Evolutionary conservation across 2,113 vertebrate genomes (phyloP).

Genomic region (Leptocoma aspasia): DNA sequence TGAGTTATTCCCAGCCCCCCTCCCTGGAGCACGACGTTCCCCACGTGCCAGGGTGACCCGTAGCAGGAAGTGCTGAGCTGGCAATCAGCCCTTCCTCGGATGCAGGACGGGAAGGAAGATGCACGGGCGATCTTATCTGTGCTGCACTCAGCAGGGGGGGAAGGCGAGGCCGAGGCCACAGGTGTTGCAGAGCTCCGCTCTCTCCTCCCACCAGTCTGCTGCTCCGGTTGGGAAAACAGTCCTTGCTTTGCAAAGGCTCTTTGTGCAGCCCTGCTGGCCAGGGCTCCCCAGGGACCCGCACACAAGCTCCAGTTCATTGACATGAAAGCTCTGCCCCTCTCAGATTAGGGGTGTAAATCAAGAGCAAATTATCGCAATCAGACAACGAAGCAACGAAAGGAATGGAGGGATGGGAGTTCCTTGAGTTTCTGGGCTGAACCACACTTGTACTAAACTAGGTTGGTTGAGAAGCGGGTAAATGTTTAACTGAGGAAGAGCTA

Average conservation of each 20-base stretch:
- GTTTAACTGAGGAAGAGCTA: slow-evolving; percentile 19
- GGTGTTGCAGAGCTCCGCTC: fast-evolving
- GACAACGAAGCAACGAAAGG: fast-evolving
- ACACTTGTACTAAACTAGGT: not conserved
- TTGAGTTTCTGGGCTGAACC: not conserved
- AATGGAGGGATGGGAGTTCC: not conserved
- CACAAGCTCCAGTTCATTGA: not conserved
- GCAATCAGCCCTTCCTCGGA: not conserved
- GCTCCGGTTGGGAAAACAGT: fast-evolving
- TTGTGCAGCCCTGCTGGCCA: not conserved
- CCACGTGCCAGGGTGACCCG: not conserved
- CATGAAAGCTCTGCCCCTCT: not conserved
- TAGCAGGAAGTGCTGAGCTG: not conserved
- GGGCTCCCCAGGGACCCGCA: not conserved
- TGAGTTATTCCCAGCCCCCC: not conserved
- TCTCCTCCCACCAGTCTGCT: not conserved
- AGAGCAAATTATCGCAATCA: not conserved
- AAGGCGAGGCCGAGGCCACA: not conserved
- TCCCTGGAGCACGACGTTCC: fast-evolving
- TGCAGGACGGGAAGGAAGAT: not conserved
- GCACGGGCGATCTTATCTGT: fast-evolving
- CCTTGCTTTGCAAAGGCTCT: not conserved
- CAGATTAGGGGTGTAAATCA: not conserved
- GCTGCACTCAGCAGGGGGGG: not conserved
- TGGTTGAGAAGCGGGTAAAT: not conserved